Conservation (phyloP, 2,113 vertebrate species). For the Columbina picui region DNA sequence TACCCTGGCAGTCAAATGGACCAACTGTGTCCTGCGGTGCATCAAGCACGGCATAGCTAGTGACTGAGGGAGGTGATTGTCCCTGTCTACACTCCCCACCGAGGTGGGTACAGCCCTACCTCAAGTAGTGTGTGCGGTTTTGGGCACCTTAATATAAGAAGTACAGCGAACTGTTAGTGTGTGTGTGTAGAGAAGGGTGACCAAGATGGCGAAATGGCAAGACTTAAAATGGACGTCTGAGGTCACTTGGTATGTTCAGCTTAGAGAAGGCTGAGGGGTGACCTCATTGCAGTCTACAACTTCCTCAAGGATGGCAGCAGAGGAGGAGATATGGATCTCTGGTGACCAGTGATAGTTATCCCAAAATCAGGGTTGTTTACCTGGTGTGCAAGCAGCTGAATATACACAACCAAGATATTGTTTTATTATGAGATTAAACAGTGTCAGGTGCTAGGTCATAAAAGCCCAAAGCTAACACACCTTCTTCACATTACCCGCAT, state of each 20-base stretch:
- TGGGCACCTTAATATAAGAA: neutral
- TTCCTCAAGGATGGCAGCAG: neutral
- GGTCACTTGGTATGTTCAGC: neutral
- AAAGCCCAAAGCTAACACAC: no score
- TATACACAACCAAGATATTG: no score
- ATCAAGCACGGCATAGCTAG: no score
- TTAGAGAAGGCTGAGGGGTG: neutral
- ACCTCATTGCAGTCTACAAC: neutral
- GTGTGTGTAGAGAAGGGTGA: neutral
- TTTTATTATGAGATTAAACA: no score
- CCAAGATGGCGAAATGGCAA: neutral
- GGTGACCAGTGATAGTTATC: neutral
- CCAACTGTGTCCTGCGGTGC: neutral
- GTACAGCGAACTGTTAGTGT: neutral
- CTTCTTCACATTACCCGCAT: no score
- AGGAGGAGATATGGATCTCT: neutral
- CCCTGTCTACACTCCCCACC: no score
- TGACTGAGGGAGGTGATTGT: no score
- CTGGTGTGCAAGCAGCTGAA: no score
- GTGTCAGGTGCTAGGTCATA: no score
- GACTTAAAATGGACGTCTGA: no score
- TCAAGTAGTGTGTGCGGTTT: neutral
- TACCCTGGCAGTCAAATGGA: neutral
- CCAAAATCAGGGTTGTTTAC: no score
- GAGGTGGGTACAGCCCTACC: neutral